Evolutionary conservation across 2,113 vertebrate species (phyloP).

Genomic region (Piaya cayana): DNA sequence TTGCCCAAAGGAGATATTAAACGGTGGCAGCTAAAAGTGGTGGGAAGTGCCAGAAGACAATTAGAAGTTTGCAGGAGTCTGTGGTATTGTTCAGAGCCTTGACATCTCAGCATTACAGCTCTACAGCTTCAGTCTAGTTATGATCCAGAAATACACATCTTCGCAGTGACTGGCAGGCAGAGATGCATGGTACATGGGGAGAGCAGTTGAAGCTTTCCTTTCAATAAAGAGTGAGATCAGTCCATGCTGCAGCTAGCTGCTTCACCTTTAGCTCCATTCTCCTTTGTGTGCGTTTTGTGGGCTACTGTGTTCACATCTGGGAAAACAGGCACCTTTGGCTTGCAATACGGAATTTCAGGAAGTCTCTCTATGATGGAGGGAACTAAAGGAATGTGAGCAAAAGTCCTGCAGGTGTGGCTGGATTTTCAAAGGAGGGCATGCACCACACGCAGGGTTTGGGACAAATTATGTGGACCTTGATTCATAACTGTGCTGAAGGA

Average conservation of each 20-base stretch:
- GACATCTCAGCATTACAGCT: background rate
- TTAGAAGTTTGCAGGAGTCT: background rate
- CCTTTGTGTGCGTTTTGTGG: background rate
- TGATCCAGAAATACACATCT: background rate
- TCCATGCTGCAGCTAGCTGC: background rate
- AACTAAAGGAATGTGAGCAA: background rate
- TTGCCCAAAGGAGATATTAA: background rate
- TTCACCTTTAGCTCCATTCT: background rate
- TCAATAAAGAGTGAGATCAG: background rate
- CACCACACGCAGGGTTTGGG: background rate
- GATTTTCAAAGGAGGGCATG: background rate
- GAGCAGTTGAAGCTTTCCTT: background rate
- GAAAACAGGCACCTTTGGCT: background rate
- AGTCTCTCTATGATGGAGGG: background rate
- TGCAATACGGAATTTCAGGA: background rate
- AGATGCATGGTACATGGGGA: background rate
- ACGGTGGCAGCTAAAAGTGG: background rate
- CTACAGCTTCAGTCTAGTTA: background rate
- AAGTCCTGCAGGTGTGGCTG: background rate
- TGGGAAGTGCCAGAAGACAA: background rate
- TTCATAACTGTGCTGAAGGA: background rate
- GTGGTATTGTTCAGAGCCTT: background rate
- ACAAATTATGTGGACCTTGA: background rate
- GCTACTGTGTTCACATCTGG: background rate
- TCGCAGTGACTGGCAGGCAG: background rate